Percentiles rank a stretch among this genome's conserved stretches.
Evolutionary conservation across 2,113 vertebrate species (phyloP).

Genomic region (rat (Rattus norvegicus)): DNA sequence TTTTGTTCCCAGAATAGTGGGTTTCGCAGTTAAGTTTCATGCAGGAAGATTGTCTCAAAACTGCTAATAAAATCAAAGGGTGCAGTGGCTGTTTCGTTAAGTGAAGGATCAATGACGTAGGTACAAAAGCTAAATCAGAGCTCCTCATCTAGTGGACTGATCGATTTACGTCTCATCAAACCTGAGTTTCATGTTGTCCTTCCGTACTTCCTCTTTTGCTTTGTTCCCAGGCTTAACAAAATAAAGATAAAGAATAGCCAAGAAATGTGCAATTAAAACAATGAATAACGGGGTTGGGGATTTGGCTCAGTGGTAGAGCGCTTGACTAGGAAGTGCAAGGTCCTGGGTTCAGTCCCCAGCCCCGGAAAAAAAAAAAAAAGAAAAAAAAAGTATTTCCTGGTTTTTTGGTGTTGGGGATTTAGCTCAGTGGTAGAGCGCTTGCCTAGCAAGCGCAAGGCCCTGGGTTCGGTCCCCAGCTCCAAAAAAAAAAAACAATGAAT

Average conservation of each 20-base stretch:
- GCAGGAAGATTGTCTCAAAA: constrained; percentile 91
- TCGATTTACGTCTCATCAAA: not conserved
- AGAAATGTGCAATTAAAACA: not conserved
- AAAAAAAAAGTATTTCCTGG: too few species aligned
- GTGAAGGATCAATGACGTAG: constrained; percentile 93
- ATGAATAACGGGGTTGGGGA: too few species aligned
- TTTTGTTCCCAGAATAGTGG: constrained; percentile 91
- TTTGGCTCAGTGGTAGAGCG: too few species aligned
- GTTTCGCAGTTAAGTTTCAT: constrained; percentile 92
- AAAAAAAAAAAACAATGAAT: not conserved
- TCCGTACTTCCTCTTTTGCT: not conserved
- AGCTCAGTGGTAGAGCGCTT: too few species aligned
- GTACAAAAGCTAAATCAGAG: constrained; percentile 91
- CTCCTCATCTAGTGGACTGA: constrained; percentile 87
- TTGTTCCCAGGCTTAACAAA: not conserved
- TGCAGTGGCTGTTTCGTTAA: constrained; percentile 89
- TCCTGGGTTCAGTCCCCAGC: too few species aligned
- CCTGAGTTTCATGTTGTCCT: constrained; percentile 81
- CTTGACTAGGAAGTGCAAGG: too few species aligned
- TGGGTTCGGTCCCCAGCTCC: too few species aligned
- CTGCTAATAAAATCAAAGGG: constrained; percentile 91
- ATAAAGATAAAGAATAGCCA: not conserved
- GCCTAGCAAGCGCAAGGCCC: too few species aligned
- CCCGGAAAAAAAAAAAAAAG: too few species aligned
- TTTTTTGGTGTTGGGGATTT: too few species aligned